Conservation (phyloP, 1,140 invertebrate species). For the Solenopsis invicta region DNA sequence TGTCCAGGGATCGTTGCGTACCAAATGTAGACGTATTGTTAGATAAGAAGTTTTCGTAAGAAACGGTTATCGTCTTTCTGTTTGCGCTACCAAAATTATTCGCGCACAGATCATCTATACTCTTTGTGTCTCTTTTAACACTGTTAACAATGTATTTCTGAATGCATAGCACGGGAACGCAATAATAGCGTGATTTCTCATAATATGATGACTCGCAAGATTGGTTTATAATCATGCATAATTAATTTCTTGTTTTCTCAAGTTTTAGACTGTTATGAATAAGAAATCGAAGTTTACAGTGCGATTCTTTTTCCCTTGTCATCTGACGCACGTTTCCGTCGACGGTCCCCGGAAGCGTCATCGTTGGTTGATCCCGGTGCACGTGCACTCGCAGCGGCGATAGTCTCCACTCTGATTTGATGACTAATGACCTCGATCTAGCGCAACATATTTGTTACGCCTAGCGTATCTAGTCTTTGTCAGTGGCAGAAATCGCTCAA, state of each 20-base stretch:
- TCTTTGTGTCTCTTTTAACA: neutral
- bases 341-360: neutral
- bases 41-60: neutral
- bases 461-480: conserved; percentile 19
- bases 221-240: neutral
- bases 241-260: conserved; percentile 2
- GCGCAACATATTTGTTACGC: neutral
- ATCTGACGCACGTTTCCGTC: conserved; percentile 18
- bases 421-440: conserved; percentile 52
- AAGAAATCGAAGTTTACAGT: conserved; percentile 48
- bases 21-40: no score
- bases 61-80: neutral
- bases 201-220: neutral
- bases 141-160: neutral
- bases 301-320: neutral
- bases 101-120: neutral
- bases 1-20: neutral
- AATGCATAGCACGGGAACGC: neutral
- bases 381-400: conserved; percentile 5
- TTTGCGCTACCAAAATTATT: conserved; percentile 6
- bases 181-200: neutral
- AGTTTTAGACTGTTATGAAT: neutral
- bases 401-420: conserved; percentile 21
- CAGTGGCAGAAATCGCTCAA: conserved; percentile 2
- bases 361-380: neutral